A percentile compares a stretch with the other conserved stretches of the same genome.
These are phyloP conservation scores for Drosophila grimshawi DNA, from an alignment of 1,140 invertebrate genomes.

Conservation along the genomic window DNA sequence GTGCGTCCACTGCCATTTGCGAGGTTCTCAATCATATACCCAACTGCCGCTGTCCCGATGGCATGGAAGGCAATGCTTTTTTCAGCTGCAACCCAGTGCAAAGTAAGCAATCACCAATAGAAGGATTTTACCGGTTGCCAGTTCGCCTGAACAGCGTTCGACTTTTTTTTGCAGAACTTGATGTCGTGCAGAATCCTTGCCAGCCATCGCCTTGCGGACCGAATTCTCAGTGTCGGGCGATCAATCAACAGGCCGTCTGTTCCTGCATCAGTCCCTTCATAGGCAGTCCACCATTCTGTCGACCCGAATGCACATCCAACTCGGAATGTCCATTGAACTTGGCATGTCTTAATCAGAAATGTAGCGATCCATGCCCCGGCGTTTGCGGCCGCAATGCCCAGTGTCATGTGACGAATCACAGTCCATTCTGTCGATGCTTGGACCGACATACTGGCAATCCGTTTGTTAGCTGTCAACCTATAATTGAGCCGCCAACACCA, in stretches of 20 bases:
- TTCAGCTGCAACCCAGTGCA: conserved; percentile 87
- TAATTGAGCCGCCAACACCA: conserved; percentile 87
- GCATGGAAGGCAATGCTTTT: conserved; percentile 92
- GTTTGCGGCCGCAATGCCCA: conserved; percentile 87
- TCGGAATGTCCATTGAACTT: conserved; percentile 89
- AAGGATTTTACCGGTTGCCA: conserved; percentile 73
- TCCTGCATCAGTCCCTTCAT: conserved; percentile 89
- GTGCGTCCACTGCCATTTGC: conserved; percentile 90
- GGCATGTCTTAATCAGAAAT: conserved; percentile 89
- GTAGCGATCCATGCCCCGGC: conserved; percentile 90
- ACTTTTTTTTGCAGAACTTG: conserved; percentile 76
- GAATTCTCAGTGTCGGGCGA: conserved; percentile 90
- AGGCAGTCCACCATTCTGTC: conserved; percentile 91
- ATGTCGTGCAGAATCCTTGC: conserved; percentile 85
- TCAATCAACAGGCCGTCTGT: conserved; percentile 88
- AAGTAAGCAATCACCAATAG: conserved; percentile 84
- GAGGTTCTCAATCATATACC: conserved; percentile 92
- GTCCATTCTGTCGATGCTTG: conserved; percentile 87
- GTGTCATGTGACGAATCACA: conserved; percentile 87
- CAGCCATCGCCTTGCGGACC: conserved; percentile 88
- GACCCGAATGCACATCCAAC: conserved; percentile 88
- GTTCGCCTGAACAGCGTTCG: conserved; percentile 6
- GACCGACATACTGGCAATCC: conserved; percentile 88
- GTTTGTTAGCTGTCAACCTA: conserved; percentile 86
- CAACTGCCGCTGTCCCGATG: conserved; percentile 89